Evolutionary conservation across 2,888 invertebrate genomes (phyloP).

Genomic region (Xestia c-nigrum): DNA sequence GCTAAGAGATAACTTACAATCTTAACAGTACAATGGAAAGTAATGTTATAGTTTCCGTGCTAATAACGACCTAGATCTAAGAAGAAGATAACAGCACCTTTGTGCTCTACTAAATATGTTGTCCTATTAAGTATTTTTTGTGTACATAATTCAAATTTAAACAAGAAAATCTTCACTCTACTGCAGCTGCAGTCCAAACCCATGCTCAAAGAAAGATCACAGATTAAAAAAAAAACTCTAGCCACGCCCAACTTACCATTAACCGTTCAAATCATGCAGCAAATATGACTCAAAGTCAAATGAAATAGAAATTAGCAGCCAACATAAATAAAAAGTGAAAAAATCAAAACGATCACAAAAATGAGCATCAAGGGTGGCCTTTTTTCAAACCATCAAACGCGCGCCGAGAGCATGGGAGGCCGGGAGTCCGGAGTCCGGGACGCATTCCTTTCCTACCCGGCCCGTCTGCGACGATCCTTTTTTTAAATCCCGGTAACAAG

Average conservation of each 20-base stretch:
- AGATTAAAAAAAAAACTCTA: neutral
- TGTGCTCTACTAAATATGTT: too few species aligned
- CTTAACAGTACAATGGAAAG: neutral
- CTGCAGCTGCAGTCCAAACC: neutral
- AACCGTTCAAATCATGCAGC: conserved; percentile 3
- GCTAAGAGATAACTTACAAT: neutral
- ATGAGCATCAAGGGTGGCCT: conserved; percentile 81
- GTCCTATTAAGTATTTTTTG: too few species aligned
- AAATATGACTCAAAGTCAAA: conserved; percentile 34
- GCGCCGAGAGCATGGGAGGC: conserved; percentile 72
- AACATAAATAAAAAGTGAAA: conserved; percentile 69
- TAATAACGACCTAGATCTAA: neutral
- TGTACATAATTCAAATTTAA: too few species aligned
- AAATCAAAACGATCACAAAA: conserved; percentile 81
- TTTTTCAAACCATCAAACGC: conserved; percentile 81
- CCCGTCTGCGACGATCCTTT: conserved; percentile 83
- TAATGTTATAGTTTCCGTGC: neutral
- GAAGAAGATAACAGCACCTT: neutral
- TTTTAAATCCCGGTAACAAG: conserved; percentile 90
- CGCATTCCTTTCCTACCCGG: conserved; percentile 83
- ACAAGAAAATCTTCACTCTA: neutral
- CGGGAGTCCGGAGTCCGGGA: conserved; percentile 59
- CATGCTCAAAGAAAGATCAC: neutral
- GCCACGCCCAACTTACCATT: neutral
- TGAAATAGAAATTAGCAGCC: conserved; percentile 67